A percentile compares a stretch with the other conserved stretches of the same genome.
phyloP scores from a whole-genome alignment of 2,888 invertebrate genomes.

The Bedellia somnulentella region DNA sequence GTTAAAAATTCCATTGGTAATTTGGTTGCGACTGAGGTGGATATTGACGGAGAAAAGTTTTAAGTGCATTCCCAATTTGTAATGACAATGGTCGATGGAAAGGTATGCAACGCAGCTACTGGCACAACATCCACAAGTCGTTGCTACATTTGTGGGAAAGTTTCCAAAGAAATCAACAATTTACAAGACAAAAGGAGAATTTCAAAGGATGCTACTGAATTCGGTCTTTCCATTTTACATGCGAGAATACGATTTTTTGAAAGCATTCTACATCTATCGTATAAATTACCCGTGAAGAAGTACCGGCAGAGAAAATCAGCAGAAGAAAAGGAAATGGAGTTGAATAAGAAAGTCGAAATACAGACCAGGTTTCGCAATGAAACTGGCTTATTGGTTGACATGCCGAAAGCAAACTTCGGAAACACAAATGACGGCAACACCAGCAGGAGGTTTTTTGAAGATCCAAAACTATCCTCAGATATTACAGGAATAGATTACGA shows the following conservation, averaged over 20 bases:
- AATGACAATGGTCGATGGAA: no score
- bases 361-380: constrained; percentile 13
- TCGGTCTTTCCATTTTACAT: no score
- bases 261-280: constrained; percentile 11
- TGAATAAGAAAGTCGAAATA: constrained; percentile 11
- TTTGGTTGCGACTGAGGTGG: no score
- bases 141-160: constrained; percentile 3
- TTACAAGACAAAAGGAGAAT: no score
- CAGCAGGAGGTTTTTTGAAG: constrained; percentile 19
- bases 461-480: constrained; percentile 15
- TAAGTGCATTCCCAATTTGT: no score
- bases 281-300: constrained; percentile 13
- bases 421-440: no score
- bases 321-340: no score
- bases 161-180: constrained; percentile 2
- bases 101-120: constrained; percentile 5
- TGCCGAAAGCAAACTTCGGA: constrained; percentile 17
- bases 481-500: constrained; percentile 17
- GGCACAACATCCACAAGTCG: constrained; percentile 4
- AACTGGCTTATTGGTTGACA: constrained; percentile 18
- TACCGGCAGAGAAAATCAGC: no score
- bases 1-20: no score
- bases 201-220: no score
- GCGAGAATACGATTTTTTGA: no score
- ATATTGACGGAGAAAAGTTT: no score